A percentile compares a stretch with the other conserved stretches of the same genome.
Evolutionary conservation across 2,113 vertebrate genomes (phyloP).

Genomic region (Erpornis zantholeuca): DNA sequence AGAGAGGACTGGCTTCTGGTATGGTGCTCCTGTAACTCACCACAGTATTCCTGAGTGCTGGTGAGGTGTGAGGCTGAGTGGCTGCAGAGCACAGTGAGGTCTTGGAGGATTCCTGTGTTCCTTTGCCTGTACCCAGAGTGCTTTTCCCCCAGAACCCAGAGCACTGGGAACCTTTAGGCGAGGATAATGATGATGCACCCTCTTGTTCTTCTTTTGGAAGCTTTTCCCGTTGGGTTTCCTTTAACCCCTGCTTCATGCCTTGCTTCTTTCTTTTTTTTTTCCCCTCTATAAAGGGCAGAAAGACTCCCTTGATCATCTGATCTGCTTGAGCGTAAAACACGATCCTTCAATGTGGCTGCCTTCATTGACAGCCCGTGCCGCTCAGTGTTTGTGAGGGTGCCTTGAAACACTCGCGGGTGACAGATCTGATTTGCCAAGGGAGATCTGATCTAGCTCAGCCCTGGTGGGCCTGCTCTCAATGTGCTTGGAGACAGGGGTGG

Average conservation of each 20-base stretch:
- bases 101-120: not conserved
- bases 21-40: not conserved
- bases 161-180: not conserved
- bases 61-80: not conserved
- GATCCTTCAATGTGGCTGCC: not conserved
- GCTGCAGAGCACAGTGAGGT: accelerated
- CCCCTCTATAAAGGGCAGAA: not conserved
- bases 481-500: not conserved
- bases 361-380: not conserved
- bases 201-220: not conserved
- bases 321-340: not conserved
- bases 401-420: not conserved
- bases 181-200: no score
- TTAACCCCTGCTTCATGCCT: not conserved
- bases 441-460: not conserved
- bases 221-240: not conserved
- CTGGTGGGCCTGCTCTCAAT: not conserved
- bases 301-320: not conserved
- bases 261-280: not conserved
- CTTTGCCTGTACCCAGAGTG: not conserved
- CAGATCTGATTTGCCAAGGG: not conserved
- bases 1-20: not conserved
- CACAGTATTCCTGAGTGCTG: not conserved
- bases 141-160: not conserved
- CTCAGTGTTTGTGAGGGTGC: not conserved